Base-by-base conservation (phyloP, 2,797 vertebrate genomes). In the Cichlasoma orientale region DNA sequence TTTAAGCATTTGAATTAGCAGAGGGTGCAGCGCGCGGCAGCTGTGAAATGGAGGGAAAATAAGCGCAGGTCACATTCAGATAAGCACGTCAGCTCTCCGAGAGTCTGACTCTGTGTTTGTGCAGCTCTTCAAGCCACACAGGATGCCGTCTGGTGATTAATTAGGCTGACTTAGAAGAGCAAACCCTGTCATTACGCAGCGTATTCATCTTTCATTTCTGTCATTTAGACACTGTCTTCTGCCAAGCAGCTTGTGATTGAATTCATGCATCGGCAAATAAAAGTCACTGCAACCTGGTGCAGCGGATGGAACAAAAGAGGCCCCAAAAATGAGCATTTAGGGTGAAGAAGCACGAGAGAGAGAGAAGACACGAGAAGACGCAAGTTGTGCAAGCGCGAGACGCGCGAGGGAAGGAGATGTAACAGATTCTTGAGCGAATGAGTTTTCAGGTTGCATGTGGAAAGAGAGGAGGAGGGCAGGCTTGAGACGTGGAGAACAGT, bases 1-100 rank as follows among this genome's bases (percentile, higher is more conserved):
- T 95, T 95, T 92, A 94, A 95, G 93, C 85, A 73, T 90, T 80
- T 89, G 91, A 94, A 95, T 95, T 94, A 95, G 85, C 86, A 80
- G 86, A 92, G 91, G 89, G 88, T 84, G 84, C 75, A 44, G 82
- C 73, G 56, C 73, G 21, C n/a, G 58, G 72, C 61, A 56, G 78
- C 89, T 56, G 84, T 87, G 88, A 85, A 90, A 86, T 75, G 72
- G 77, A 82, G 73, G 68, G 74, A 78, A 87, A 92, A 80, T 78
- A 82, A 88, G 84, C 19, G 4, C 83, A 84, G 91, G 90, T 90
- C 87, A 85, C 86, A 79, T 76, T 74, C 78, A 84, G 88, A 94
- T 91, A 86, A 90, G 86, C 69, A 75, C 27, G 66, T 47, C 80
- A 56, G 77, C 76, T 83, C 79, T 79, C 82, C 1, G 18, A 56